Evolutionary conservation across 2,113 vertebrate species (phyloP), one percentile per base, ranked within the genome.

Genomic region (Prionailurus viverrinus): DNA sequence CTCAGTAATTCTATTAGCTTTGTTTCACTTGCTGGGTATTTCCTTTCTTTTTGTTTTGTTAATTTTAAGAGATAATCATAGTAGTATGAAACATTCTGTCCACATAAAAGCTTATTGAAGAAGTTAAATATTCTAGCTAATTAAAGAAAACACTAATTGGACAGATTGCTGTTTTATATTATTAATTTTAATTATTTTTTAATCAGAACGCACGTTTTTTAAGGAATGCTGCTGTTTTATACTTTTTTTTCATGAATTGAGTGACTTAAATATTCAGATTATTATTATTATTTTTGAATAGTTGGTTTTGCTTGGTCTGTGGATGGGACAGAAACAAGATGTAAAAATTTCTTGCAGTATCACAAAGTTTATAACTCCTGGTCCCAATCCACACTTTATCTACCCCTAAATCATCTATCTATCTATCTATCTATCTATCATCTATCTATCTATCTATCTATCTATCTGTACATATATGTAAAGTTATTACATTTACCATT

Each of bases 51-150:
- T 96, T 96, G 65, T 96, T 96, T 95, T 96, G 74, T 95, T 96
- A 92, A 19, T 88, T 92, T 96, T 95, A 90, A 98, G 81, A 96
- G 95, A 94, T 98, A 98, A 98, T 98, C 96, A 82, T 90, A 96
- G 84, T 98, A 98, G 86, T 98, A 96, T 97, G 97, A 98, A 98
- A 98, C 97, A 97, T 98, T 98, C 92, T 98, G 98, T 98, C 96
- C 94, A 98, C 95, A 98, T 97, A 98, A 98, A 98, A 97, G 82
- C 97, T 98, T 98, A 98, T 97, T 98, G 92, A 98, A 97, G 93
- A 98, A 96, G 97, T 98, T 97, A 97, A 98, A 97, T 97, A 96
- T 97, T 97, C 81, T 91, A 98, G 92, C 97, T 98, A 97, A 98
- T 98, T 98, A 98, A 98, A 73, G 94, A 98, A 98, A 98, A 96